phyloP scores from a whole-genome alignment of 2,113 vertebrate genomes.

The Lasiurus borealis region DNA sequence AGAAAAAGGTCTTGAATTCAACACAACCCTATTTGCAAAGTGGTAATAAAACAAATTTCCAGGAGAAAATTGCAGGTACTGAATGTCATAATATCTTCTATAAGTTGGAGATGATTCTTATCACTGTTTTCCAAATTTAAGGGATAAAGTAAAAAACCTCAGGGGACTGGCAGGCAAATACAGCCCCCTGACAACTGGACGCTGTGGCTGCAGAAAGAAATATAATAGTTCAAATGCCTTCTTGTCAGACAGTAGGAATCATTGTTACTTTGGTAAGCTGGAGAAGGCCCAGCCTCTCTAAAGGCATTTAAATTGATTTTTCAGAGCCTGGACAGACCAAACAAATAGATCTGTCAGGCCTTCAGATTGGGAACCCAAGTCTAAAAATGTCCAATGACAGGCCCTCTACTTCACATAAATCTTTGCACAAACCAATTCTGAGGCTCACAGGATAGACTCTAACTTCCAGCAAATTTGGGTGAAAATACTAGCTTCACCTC shows the following conservation, averaged over 20 bases:
- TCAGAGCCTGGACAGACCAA: neutral
- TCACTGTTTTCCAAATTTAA: constrained; percentile 10
- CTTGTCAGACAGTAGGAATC: neutral
- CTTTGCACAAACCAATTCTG: neutral
- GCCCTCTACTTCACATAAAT: neutral
- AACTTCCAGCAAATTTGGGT: neutral
- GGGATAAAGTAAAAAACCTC: neutral
- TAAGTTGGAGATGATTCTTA: constrained; percentile 39
- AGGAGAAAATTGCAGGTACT: constrained; percentile 6
- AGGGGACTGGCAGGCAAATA: neutral
- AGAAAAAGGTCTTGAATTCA: constrained; percentile 60
- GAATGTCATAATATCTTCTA: constrained; percentile 4
- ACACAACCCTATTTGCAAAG: constrained; percentile 65
- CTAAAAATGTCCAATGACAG: neutral
- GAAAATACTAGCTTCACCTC: neutral
- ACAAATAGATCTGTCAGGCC: neutral
- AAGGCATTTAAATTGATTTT: neutral
- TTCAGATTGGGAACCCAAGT: neutral
- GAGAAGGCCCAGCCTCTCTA: neutral
- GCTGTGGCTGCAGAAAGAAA: neutral
- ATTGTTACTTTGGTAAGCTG: neutral
- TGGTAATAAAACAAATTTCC: constrained; percentile 60
- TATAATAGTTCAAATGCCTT: neutral
- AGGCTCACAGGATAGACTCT: neutral
- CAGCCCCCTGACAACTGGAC: neutral